Base-by-base conservation (phyloP, 2,797 vertebrate genomes). In the Gadopsis bispinosus region DNA sequence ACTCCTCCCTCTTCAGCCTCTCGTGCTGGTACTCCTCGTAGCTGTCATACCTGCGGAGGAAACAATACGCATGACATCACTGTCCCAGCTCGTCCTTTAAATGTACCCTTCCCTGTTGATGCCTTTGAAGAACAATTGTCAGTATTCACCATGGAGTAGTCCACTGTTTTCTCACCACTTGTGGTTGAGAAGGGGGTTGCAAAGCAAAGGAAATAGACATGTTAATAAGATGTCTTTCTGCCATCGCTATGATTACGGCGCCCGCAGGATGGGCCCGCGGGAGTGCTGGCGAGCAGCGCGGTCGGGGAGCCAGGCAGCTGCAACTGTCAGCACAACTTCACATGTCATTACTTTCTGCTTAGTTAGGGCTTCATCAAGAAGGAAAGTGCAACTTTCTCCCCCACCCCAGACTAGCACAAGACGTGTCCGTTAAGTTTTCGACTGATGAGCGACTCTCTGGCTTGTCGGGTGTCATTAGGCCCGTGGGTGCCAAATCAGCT, bases 1-100 rank as follows among this genome's bases (percentile, higher is more conserved):
- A 96, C 89, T 99, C 97, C 93, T 99, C 97, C 94, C 96, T 96
- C 94, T 97, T 97, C 94, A 99, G 96, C 91, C 95, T 95, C 93
- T 99, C 97, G 37, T 97, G 97, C 94, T 99, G 97, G 95, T 99
- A 98, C 60, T 99, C 97, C 93, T 99, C 98, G 56, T 98, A 98
- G 95, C 97, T 98, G 97, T 99, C 97, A 88, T 98, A 99, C 95
- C 98, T 99, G 83, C 2, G 17, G 69, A 73, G 56, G 65, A 72
- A 14, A 73, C 58, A 37, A 79, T 1, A 75, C 20, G 4, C 33
- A 9, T 73, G 71, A 83, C 55, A 66, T 84, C 78, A 22, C 53
- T 1, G 35, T 77, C 78, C 69, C 43, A 8, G 37, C 54, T 62
- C 29, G 45, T 73, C 69, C 76, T 83, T 73, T 71, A 68, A 71